Evolutionary conservation across 2,113 vertebrate species (phyloP).

Genomic region (Misgurnus mizolepis): DNA sequence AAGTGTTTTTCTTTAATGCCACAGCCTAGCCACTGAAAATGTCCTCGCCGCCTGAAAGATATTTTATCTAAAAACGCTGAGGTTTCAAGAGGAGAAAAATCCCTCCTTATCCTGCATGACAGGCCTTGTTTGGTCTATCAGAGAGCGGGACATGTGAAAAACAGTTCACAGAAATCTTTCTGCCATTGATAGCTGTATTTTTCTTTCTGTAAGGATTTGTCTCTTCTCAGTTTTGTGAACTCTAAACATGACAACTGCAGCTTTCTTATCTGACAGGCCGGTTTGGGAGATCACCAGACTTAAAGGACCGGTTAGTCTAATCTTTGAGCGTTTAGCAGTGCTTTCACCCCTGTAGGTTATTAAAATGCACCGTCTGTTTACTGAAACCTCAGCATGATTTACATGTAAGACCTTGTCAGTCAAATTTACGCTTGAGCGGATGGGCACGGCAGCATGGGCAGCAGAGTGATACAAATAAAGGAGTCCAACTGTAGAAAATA

Average conservation of each 20-base stretch:
- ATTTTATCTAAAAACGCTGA: slow-evolving; percentile 22
- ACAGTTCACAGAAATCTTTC: slow-evolving; percentile 32
- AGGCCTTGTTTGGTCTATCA: slow-evolving; percentile 44
- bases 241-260: slow-evolving; percentile 62
- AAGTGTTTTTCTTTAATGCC: not conserved
- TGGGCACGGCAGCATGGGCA: not conserved
- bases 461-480: slow-evolving; percentile 28
- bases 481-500: not conserved
- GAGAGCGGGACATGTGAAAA: slow-evolving; percentile 34
- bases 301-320: slow-evolving; percentile 56
- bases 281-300: slow-evolving; percentile 31
- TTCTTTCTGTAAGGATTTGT: slow-evolving; percentile 60
- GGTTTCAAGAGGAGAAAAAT: slow-evolving; percentile 28
- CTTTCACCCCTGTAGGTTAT: slow-evolving; percentile 29
- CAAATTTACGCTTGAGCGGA: slow-evolving; percentile 25
- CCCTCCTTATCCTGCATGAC: slow-evolving; percentile 49
- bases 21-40: slow-evolving; percentile 26
- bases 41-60: slow-evolving; percentile 21
- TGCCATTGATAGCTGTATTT: slow-evolving; percentile 56
- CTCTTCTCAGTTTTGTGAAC: slow-evolving; percentile 59
- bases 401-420: slow-evolving; percentile 39
- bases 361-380: slow-evolving; percentile 41
- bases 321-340: slow-evolving; percentile 16
- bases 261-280: slow-evolving; percentile 60
- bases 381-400: slow-evolving; percentile 40